These are phyloP conservation scores for Chloroceryle amazona DNA, from an alignment of 2,797 vertebrate species.

Conservation along the genomic window DNA sequence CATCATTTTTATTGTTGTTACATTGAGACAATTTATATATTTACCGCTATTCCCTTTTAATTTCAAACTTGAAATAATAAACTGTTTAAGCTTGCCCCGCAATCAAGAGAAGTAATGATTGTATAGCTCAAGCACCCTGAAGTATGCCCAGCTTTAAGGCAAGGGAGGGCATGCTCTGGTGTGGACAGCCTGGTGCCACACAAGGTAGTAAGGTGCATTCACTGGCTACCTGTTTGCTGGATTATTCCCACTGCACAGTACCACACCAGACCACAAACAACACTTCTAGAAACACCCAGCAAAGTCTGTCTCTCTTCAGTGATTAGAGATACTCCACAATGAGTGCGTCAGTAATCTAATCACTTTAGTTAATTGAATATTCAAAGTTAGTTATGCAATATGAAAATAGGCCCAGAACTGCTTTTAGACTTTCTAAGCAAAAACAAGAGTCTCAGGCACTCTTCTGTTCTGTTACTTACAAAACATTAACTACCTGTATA, in stretches of 20 bases:
- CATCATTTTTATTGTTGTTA: not conserved
- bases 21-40: not conserved
- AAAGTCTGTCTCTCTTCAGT: not conserved
- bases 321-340: not conserved
- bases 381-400: not conserved
- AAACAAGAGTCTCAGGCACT: not conserved
- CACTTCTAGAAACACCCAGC: not conserved
- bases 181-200: not conserved
- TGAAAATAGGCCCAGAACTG: not conserved
- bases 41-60: not conserved
- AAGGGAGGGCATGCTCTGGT: not conserved
- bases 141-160: not conserved
- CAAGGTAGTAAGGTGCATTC: fast-evolving
- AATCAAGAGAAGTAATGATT: not conserved
- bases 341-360: not conserved
- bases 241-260: not conserved
- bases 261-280: not conserved
- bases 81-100: not conserved
- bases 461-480: not conserved
- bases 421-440: not conserved
- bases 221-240: not conserved
- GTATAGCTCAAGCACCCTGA: not conserved
- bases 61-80: not conserved
- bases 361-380: not conserved
- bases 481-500: not conserved